phyloP scores from a whole-genome alignment of 35 echinoderm and acorn worm species.

The Ophiothrix spiculata region DNA sequence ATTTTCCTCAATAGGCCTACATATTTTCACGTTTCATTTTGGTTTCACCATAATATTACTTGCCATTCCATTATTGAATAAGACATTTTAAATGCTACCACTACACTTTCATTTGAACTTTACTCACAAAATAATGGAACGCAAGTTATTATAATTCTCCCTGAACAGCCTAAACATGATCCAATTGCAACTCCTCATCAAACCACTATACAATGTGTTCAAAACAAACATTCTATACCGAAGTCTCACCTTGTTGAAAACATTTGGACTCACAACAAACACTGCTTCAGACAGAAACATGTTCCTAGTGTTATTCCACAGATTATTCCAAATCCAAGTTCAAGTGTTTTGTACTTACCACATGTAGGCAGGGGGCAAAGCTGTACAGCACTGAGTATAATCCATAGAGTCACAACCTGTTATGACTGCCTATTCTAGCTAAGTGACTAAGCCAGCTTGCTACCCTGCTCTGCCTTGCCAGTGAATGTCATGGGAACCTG shows the following conservation, averaged over 20 bases:
- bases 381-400: not conserved
- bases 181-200: not conserved
- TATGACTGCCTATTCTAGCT: not conserved
- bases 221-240: not conserved
- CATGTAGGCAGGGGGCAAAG: not conserved
- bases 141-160: no score
- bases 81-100: no score
- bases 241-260: not conserved
- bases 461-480: not conserved
- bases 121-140: not conserved
- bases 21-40: no score
- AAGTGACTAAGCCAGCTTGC: no score
- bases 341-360: not conserved
- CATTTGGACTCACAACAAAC: constrained; percentile 3
- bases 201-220: not conserved
- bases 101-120: no score
- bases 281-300: not conserved
- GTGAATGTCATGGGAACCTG: not conserved
- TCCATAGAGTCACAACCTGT: not conserved
- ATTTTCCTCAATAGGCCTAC: no score
- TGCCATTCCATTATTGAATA: no score
- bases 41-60: no score
- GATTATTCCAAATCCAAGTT: not conserved
- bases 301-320: no score
- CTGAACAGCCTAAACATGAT: not conserved